Conservation (phyloP, 2,797 vertebrate species). For the Enteromius thamalakanensis region DNA sequence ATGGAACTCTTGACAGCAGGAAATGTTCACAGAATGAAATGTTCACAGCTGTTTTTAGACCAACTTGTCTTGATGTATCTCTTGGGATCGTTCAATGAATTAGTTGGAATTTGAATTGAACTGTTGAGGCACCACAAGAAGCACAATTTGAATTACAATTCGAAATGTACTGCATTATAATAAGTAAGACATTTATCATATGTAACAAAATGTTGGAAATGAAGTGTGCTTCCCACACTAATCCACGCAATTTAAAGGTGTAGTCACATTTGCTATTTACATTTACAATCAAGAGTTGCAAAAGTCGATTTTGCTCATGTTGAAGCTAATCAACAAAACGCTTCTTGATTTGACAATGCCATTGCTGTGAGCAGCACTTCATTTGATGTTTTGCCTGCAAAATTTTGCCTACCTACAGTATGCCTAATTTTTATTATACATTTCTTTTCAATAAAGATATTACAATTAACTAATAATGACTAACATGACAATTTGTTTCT, state of each 20-base stretch:
- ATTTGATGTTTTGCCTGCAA: neutral
- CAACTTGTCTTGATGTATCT: neutral
- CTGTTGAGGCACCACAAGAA: neutral
- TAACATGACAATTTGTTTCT: too few species aligned
- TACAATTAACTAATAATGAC: too few species aligned
- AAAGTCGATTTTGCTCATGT: neutral
- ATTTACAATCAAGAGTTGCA: too few species aligned
- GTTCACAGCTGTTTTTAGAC: slow-evolving; percentile 7
- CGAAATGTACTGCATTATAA: neutral
- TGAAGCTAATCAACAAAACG: neutral
- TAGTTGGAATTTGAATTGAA: neutral
- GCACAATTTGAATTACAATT: neutral
- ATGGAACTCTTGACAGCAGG: neutral
- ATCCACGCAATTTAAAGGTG: neutral
- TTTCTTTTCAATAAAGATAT: neutral
- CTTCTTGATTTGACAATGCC: neutral
- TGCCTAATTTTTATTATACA: neutral
- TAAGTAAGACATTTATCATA: neutral
- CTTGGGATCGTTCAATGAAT: neutral
- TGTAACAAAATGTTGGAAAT: neutral
- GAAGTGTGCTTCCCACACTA: neutral
- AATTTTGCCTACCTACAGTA: neutral
- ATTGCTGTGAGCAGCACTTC: neutral
- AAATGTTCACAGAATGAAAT: slow-evolving; percentile 18
- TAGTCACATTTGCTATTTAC: neutral